Base-by-base conservation (phyloP, 37 sponge, comb jelly and placozoan genomes). In the Aphrocallistes beatrix region DNA sequence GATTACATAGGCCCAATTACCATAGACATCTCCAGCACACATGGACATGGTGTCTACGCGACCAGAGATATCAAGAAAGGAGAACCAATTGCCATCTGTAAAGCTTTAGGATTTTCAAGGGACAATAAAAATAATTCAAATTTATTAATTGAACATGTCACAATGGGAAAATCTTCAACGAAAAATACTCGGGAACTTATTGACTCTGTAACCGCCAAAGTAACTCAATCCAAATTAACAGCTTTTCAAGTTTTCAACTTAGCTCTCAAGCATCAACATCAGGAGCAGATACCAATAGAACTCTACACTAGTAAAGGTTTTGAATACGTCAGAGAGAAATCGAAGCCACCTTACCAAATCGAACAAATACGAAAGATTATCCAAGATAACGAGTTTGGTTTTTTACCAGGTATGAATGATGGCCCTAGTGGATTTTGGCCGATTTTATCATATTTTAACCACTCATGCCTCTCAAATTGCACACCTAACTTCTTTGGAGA, bases 31-130 rank as follows among this genome's bases (percentile, higher is more conserved):
- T 60, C 75, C 17, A 3, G 32, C 75, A 60, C 8, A 13, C 75
- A 60, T 13, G 75, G 75, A 32, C 34, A 60, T 60, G 21, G 28
- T 32, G 34, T 60, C 28, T 3, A 25, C 10, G 75, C 75, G 3
- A 60, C 75, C 75, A 60, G 75, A 13, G 75, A 60, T 60, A 60
- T 60, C 34, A 60, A 60, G 75, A 60, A 13, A 60, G 75, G 75
- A 28, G 75, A 28, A 30, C n/a, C n/a, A 30, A 60, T 60, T 13
- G 8, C 28, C n/a, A 30, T 28, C 21, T 60, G 28, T 32, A 60
- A 60, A 60, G 75, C 75, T 25, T 19, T 6, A 25, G 75, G 32
- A 8, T 60, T 60, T 13, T 6, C 8, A 8, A 60, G 75, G 6
- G 17, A 3, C 10, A 6, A 19, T 60, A 60, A 60, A 13, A 30